Base-by-base conservation (phyloP, 2,113 vertebrate species). In the Prunella fulvescens region DNA sequence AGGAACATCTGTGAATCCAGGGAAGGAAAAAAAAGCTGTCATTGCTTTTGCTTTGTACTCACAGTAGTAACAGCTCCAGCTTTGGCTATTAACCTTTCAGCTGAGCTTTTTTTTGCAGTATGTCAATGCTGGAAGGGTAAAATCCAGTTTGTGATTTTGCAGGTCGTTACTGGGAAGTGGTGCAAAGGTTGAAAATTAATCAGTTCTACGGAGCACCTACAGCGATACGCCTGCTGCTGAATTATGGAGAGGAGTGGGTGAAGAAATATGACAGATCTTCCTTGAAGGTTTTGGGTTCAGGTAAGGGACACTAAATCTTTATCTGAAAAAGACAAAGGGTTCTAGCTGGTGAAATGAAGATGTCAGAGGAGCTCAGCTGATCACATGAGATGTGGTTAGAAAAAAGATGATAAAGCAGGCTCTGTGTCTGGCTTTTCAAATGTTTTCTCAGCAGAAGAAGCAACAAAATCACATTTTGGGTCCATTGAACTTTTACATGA, bases 81-180 rank as follows among this genome's bases (percentile, higher is more conserved):
- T 69, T 71, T 70, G 42, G 15, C 71, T 54, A 11, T 77, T 92
- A n/a, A 54, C 60, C 60, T 58, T 60, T 45, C 81, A 19, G 61
- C 37, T 51, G 64, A 66, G 57, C 8, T 37, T 1, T 42, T 78
- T 78, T 69, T 9, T n/a, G 39, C 3, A 7, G 8, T 40, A 13
- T 16, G 4, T 66, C 37, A 19, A 29, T n/a, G 33, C 50, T 45
- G 29, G 67, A n/a, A 20, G 57, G 53, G 39, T 61, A 54, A 80
- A 86, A 77, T 11, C 23, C 39, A 72, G 17, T 70, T 73, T 85
- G 72, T 81, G 40, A 33, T 94, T 66, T 76, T 95, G 54, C 95
- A 99, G 99, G 99, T 92, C 98, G 99, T 92, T 99, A 99, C 88
- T 99, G 99, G 99, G 99, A 99, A 96, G 97, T 80, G 3, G 98